Base-by-base conservation (phyloP, 2,113 vertebrate species). In the Pardalotus punctatus region DNA sequence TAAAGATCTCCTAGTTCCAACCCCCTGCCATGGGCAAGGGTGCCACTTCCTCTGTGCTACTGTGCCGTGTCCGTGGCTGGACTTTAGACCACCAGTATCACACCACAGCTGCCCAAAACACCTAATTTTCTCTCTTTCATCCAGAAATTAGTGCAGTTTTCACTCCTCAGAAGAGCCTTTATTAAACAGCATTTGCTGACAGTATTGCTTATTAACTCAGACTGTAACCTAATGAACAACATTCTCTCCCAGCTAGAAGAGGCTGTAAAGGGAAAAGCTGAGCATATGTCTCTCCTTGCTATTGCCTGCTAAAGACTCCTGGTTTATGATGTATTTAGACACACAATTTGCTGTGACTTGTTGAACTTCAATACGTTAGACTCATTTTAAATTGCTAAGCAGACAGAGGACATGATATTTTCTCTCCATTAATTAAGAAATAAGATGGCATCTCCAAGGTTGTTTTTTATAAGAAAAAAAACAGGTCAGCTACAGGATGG, bases 401-500 rank as follows among this genome's bases (percentile, higher is more conserved):
- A 94, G 87, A 76, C 43, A 93, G 71, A 81, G n/a, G 31, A 94
- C 42, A 47, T 31, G 25, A 3, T 54, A 80, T 93, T 93, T 88
- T 86, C 81, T 85, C 66, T 85, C 71, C 17, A 43, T 69, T 93
- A 91, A 84, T 81, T 85, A 88, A 76, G 71, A 93, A 94, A 85
- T 25, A 31, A 35, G 38, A 65, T 43, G 5, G 17, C 29, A 70
- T 2, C 66, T 57, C 23, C 87, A 85, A 81, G 4, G 1, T 8
- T 0, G 20, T 48, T 48, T 47, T 47, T 47, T 47, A 9, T 31
- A 11, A 27, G 40, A 19, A 13, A 25, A 14, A 27, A 50, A 38
- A 9, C 22, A 64, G 36, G 18, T 16, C 7, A 16, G 29, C 58
- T 45, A 61, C 23, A 58, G 15, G 9, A 62, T 62, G 18, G 42